phyloP scores from a whole-genome alignment of 2,888 invertebrate genomes.

The Dexiosoma caninum region DNA sequence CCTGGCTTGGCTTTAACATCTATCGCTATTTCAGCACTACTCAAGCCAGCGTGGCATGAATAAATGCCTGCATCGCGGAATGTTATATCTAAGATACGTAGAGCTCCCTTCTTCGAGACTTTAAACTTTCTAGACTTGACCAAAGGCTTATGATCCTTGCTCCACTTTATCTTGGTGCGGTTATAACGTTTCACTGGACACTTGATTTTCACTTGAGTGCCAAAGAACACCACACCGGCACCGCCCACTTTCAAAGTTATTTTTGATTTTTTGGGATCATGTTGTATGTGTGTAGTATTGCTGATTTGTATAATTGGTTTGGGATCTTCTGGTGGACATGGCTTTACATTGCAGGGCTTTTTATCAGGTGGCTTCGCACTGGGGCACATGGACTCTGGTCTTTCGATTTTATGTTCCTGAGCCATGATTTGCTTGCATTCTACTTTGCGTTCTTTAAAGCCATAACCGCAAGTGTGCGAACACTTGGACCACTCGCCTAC shows the following conservation, averaged over 20 bases:
- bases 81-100: constrained; percentile 89
- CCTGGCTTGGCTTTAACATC: constrained; percentile 89
- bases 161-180: constrained; percentile 91
- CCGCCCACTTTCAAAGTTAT: constrained; percentile 93
- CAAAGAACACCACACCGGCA: constrained; percentile 92
- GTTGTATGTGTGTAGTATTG: constrained; percentile 90
- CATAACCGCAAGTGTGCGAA: constrained; percentile 94
- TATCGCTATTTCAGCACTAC: constrained; percentile 88
- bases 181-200: constrained; percentile 92
- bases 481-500: constrained; percentile 94
- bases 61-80: constrained; percentile 91
- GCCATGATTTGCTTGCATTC: constrained; percentile 96
- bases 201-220: constrained; percentile 94
- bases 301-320: constrained; percentile 87
- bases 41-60: constrained; percentile 90
- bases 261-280: constrained; percentile 88
- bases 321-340: constrained; percentile 85
- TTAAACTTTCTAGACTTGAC: constrained; percentile 89
- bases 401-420: constrained; percentile 91
- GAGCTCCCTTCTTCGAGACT: constrained; percentile 93
- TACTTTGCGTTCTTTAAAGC: constrained; percentile 88
- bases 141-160: constrained; percentile 88
- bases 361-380: constrained; percentile 86
- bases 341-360: constrained; percentile 90
- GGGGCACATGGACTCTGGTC: constrained; percentile 87